Conservation (phyloP, 2,113 vertebrate genomes). For the Spea bombifrons region DNA sequence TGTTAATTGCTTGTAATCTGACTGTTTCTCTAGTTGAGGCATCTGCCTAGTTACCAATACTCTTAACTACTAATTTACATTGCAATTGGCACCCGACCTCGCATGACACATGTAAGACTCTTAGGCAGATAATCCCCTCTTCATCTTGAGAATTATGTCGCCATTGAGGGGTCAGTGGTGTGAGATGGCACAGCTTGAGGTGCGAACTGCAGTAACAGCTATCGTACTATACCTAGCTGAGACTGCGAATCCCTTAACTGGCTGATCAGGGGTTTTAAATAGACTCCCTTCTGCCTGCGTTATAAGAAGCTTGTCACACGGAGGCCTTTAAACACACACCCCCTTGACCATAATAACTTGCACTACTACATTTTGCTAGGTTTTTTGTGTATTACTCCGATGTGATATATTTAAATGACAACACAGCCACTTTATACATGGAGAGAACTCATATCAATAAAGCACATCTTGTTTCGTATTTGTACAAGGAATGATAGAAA, state of each 20-base stretch:
- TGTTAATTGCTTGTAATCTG: constrained; percentile 65
- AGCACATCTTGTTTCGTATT: too few species aligned
- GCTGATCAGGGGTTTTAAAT: constrained; percentile 53
- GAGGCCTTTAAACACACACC: constrained; percentile 63
- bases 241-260: constrained; percentile 58
- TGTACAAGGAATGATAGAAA: too few species aligned
- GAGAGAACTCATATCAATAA: too few species aligned
- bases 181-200: constrained; percentile 63
- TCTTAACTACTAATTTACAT: constrained; percentile 61
- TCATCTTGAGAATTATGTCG: constrained; percentile 69
- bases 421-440: too few species aligned
- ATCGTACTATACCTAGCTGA: constrained; percentile 62
- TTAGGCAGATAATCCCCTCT: constrained; percentile 69
- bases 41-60: constrained; percentile 66
- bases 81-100: constrained; percentile 68
- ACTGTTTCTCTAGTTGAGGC: constrained; percentile 62
- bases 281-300: constrained; percentile 52
- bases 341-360: constrained; percentile 44
- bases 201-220: constrained; percentile 64
- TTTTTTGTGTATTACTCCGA: too few species aligned
- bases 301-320: constrained; percentile 57
- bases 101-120: constrained; percentile 72
- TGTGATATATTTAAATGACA: too few species aligned
- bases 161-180: constrained; percentile 68
- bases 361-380: too few species aligned